Conservation (phyloP, 2,797 vertebrate genomes). For the Anabas testudineus region DNA sequence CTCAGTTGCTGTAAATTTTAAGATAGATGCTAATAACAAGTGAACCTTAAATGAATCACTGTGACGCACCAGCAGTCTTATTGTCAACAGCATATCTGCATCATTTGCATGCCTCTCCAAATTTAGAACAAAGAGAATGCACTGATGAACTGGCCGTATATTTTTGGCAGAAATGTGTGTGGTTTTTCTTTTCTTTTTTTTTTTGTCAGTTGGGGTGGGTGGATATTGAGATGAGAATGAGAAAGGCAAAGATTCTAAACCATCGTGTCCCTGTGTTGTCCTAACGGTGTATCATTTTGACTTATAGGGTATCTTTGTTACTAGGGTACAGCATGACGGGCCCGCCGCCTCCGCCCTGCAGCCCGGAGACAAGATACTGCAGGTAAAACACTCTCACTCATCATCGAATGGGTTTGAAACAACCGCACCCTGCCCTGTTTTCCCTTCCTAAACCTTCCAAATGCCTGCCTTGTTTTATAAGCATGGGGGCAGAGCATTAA, state of each 20-base stretch:
- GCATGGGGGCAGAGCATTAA: slow-evolving; percentile 39
- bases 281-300: slow-evolving; percentile 99
- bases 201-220: slow-evolving; percentile 17
- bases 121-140: slow-evolving; percentile 55
- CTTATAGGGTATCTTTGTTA: slow-evolving; percentile 99
- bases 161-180: slow-evolving; percentile 57
- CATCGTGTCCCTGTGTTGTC: slow-evolving; percentile 90
- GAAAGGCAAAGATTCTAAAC: slow-evolving; percentile 91
- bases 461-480: not conserved
- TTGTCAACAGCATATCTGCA: not conserved
- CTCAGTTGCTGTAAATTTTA: slow-evolving; percentile 27
- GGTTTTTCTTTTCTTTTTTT: slow-evolving; percentile 30
- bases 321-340: slow-evolving; percentile 99
- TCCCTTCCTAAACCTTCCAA: slow-evolving; percentile 12
- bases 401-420: slow-evolving; percentile 39
- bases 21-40: slow-evolving; percentile 19
- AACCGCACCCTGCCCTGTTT: slow-evolving; percentile 26
- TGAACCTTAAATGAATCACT: slow-evolving; percentile 5
- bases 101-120: slow-evolving; percentile 64
- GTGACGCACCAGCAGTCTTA: not conserved
- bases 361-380: slow-evolving; percentile 99
- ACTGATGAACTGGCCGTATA: slow-evolving; percentile 37
- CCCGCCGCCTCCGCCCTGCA: slow-evolving; percentile 93
- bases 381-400: slow-evolving; percentile 86
- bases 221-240: slow-evolving; percentile 67